phyloP scores from a whole-genome alignment of 2,888 invertebrate genomes.

The Leptogaster cylindrica region DNA sequence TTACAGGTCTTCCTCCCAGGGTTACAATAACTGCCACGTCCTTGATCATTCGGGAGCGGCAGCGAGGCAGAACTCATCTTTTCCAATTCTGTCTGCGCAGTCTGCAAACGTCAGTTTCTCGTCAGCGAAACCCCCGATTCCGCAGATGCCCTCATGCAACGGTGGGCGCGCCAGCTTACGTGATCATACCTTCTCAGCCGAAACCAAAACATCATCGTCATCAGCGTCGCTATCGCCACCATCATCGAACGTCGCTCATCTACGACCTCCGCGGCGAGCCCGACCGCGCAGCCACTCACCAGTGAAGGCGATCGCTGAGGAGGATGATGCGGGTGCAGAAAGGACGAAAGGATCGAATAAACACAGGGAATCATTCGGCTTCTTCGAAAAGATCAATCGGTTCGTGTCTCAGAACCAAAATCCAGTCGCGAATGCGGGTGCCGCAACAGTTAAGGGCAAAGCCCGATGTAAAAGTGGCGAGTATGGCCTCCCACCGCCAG shows the following conservation, averaged over 20 bases:
- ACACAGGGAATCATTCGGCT: constrained; percentile 43
- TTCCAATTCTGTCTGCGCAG: constrained; percentile 5
- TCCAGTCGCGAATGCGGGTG: constrained; percentile 13
- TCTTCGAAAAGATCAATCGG: constrained; percentile 46
- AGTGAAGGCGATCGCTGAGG: constrained; percentile 35
- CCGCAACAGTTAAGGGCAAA: neutral
- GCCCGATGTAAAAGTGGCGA: constrained; percentile 20
- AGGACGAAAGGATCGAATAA: constrained; percentile 11
- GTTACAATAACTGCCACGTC: constrained; percentile 4
- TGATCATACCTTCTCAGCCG: constrained; percentile 30
- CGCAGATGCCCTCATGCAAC: constrained; percentile 1
- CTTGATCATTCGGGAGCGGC: constrained; percentile 17
- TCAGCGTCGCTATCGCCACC: constrained; percentile 3
- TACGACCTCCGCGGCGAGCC: constrained; percentile 11
- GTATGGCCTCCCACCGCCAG: constrained; percentile 15
- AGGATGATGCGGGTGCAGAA: neutral
- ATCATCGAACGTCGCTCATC: constrained; percentile 1
- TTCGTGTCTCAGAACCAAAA: constrained; percentile 40
- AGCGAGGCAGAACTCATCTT: constrained; percentile 3
- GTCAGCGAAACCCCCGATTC: constrained; percentile 2
- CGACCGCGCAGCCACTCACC: constrained; percentile 46
- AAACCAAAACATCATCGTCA: constrained; percentile 1
- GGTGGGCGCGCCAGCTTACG: constrained; percentile 45
- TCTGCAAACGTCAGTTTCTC: neutral
- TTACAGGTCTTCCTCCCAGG: constrained; percentile 6